These are phyloP conservation scores for Australoheros scitulus DNA, from an alignment of 2,113 vertebrate genomes.

Conservation along the genomic window DNA sequence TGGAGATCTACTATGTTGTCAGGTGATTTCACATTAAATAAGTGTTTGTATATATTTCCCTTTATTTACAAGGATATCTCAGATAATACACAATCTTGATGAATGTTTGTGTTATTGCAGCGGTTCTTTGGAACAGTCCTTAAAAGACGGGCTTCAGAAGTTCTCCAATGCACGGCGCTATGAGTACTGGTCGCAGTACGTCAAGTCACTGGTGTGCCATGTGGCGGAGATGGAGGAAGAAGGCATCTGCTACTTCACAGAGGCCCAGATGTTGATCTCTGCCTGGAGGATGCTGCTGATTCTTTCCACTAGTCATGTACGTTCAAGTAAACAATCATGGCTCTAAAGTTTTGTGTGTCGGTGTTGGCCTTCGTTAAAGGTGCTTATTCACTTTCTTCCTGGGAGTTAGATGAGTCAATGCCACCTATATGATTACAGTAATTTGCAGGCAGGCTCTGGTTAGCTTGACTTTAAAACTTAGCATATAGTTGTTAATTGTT, in stretches of 20 bases:
- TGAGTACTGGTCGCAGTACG: conserved; percentile 95
- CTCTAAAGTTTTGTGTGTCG: not conserved
- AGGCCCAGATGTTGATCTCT: conserved; percentile 93
- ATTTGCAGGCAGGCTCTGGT: no score
- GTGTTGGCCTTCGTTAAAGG: no score
- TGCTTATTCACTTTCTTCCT: no score
- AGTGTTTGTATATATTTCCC: not conserved
- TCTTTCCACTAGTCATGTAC: conserved; percentile 90
- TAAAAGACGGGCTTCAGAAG: conserved; percentile 89
- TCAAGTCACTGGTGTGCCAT: conserved; percentile 86
- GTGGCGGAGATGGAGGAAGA: conserved; percentile 86
- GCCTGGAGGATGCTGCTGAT: conserved; percentile 96
- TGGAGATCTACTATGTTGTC: conserved; percentile 97
- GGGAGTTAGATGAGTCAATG: no score
- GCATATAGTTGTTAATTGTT: no score
- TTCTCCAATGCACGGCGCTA: conserved; percentile 89
- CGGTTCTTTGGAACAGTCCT: conserved; percentile 89
- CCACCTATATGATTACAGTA: no score
- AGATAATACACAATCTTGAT: no score
- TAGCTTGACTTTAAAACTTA: no score
- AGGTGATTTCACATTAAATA: conserved; percentile 79
- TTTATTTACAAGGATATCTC: not conserved
- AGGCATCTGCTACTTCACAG: conserved; percentile 82
- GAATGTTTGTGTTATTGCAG: conserved; percentile 66
- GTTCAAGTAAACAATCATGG: conserved; percentile 35